Conservation (phyloP, 2,888 invertebrate genomes). For the Drosophila recens region DNA sequence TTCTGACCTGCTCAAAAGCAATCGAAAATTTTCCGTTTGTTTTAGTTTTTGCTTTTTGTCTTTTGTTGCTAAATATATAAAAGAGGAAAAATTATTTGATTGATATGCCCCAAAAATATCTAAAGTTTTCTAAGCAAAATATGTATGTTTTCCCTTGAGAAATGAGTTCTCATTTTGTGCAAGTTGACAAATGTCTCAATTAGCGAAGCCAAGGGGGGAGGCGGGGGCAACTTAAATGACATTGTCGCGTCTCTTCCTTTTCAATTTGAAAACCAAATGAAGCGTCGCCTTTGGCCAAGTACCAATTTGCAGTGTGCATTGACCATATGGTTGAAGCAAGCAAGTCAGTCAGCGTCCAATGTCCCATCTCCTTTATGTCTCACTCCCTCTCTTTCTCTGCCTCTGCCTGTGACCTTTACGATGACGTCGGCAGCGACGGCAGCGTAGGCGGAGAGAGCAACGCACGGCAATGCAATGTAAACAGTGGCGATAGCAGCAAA, state of each 20-base stretch:
- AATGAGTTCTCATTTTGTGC: slow-evolving; percentile 66
- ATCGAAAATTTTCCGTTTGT: slow-evolving; percentile 44
- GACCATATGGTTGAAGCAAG: slow-evolving; percentile 65
- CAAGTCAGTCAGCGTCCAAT: slow-evolving; percentile 24
- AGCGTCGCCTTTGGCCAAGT: slow-evolving; percentile 59
- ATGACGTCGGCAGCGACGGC: slow-evolving; percentile 59
- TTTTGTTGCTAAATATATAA: slow-evolving; percentile 7
- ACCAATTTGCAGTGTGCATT: slow-evolving; percentile 68
- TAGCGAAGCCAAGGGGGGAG: slow-evolving; percentile 46
- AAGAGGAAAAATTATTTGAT: slow-evolving; percentile 9
- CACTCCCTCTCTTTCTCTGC: background rate
- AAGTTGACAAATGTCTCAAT: slow-evolving; percentile 76
- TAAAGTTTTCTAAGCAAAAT: background rate
- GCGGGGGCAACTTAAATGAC: slow-evolving; percentile 30
- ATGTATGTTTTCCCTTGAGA: slow-evolving; percentile 37
- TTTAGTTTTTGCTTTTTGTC: background rate
- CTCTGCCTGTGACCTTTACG: slow-evolving; percentile 63
- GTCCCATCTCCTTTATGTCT: slow-evolving; percentile 4
- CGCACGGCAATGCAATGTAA: slow-evolving; percentile 64
- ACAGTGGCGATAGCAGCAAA: slow-evolving; percentile 42
- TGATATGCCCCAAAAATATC: slow-evolving; percentile 3
- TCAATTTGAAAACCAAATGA: slow-evolving; percentile 72
- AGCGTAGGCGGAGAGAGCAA: slow-evolving; percentile 37
- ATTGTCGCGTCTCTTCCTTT: slow-evolving; percentile 60
- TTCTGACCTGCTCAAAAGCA: background rate